Percentiles rank a stretch among this genome's conserved stretches.
Evolutionary conservation across 37 sponge, comb jelly and placozoan species (phyloP).

Genomic region (Ephydatia muelleri): DNA sequence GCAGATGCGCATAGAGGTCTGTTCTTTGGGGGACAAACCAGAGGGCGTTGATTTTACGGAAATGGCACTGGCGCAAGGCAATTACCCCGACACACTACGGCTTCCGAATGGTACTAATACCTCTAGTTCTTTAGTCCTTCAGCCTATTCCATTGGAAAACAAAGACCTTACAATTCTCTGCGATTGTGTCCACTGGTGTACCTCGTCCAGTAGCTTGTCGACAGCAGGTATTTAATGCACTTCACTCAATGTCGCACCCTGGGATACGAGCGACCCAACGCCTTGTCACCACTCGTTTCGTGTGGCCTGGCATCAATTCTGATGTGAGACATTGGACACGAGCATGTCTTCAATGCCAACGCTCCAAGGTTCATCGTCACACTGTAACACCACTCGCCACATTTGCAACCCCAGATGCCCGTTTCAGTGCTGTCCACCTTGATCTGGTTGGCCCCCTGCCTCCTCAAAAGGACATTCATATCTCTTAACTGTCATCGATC

Average conservation of each 20-base stretch:
- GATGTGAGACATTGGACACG: slow-evolving; percentile 44
- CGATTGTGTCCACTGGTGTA: slow-evolving; percentile 35
- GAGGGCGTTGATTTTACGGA: too few species aligned
- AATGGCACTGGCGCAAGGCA: neutral
- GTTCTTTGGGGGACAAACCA: too few species aligned
- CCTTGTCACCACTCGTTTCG: slow-evolving; percentile 43
- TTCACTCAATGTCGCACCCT: slow-evolving; percentile 49
- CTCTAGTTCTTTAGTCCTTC: slow-evolving; percentile 13
- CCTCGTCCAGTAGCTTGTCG: slow-evolving; percentile 41
- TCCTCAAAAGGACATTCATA: slow-evolving; percentile 45
- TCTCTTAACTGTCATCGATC: slow-evolving; percentile 58
- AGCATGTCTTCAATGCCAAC: slow-evolving; percentile 49
- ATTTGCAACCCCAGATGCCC: slow-evolving; percentile 40
- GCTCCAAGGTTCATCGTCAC: slow-evolving; percentile 55
- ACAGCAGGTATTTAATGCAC: slow-evolving; percentile 16
- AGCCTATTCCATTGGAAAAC: slow-evolving; percentile 19
- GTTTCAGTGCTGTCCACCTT: slow-evolving; percentile 51
- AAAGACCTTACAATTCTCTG: slow-evolving; percentile 21
- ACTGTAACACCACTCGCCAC: slow-evolving; percentile 46
- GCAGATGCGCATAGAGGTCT: too few species aligned
- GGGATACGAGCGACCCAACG: slow-evolving; percentile 57
- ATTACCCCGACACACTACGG: neutral
- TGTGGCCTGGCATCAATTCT: slow-evolving; percentile 56
- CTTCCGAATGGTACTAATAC: too few species aligned
- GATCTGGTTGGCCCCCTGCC: slow-evolving; percentile 65